Evolutionary conservation across 2,113 vertebrate genomes (phyloP).

Genomic region (Lycocorax pyrrhopterus): DNA sequence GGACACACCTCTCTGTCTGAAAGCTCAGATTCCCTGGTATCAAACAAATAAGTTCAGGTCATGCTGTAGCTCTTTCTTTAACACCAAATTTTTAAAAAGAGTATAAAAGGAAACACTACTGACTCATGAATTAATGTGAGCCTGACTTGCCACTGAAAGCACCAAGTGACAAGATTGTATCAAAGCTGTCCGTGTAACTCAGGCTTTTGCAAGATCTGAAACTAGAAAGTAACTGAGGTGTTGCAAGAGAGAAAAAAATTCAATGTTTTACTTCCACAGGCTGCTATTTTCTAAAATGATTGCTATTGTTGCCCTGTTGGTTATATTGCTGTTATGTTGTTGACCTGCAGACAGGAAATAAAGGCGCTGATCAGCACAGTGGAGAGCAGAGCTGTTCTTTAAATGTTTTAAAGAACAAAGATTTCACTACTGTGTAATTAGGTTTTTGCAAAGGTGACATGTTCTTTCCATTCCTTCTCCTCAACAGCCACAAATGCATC

Average conservation of each 20-base stretch:
- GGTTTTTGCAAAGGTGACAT: background rate
- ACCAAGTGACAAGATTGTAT: background rate
- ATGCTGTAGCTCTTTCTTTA: background rate
- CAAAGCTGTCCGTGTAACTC: background rate
- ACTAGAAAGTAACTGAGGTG: background rate
- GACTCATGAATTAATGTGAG: background rate
- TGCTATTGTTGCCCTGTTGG: background rate
- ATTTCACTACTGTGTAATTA: background rate
- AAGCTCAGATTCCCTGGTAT: background rate
- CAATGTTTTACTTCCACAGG: background rate
- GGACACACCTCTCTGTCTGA: background rate
- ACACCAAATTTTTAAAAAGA: background rate
- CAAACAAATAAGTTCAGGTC: background rate
- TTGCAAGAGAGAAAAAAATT: background rate
- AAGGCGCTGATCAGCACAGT: fast-evolving
- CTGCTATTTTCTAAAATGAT: background rate
- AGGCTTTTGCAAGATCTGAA: background rate
- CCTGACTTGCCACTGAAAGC: background rate
- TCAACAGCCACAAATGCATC: background rate
- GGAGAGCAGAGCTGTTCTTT: background rate
- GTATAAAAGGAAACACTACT: background rate
- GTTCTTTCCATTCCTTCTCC: background rate
- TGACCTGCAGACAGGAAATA: background rate
- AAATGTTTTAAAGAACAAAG: background rate
- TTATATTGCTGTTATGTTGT: background rate